Evolutionary conservation across 2,797 vertebrate genomes (phyloP), one percentile per base, ranked within the genome.

Genomic region (Anabacerthia variegaticeps): DNA sequence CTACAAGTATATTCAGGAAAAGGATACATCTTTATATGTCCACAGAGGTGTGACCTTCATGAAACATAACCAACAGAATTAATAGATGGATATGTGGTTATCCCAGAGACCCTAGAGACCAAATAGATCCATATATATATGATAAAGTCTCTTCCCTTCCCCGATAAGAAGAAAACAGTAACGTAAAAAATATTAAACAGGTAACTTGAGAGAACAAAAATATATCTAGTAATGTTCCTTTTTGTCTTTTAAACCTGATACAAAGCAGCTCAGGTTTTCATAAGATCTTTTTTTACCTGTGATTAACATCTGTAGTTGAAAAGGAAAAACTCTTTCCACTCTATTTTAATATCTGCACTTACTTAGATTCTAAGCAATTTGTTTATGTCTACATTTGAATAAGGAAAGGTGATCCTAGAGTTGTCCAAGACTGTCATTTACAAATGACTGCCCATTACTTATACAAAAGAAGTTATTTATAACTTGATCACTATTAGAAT

Each of bases 401-500:
- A 78, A 41, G 43, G 79, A 67, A 94, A 62, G 52, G 59, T 85
- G 94, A 94, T 95, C 78, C 74, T 59, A 58, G 58, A 41, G 52
- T 59, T 84, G 66, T 87, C 77, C 66, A 67, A 59, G 62, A 83
- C 68, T 91, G 71, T 68, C 48, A 90, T 93, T 95, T 95, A 93
- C 86, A 96, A 97, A 95, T 92, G 84, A 89, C 43, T 82, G 62
- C 30, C 73, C 88, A 74, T 93, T 96, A 88, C 10, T 66, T 46
- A 27, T 37, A 95, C 93, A 97, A 97, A 97, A 96, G 77, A 80
- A 78, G 39, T 77, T 79, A 79, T 63, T 82, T 92, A 61, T 94
- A 79, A 89, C 78, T 94, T 92, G 56, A 46, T 78, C 58, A 66
- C 41, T 94, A 79, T 56, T 77, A 94, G 89, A 91, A 79, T 69